Base-by-base conservation (phyloP, 2,888 invertebrate species). In the Platyscelio sp. region DNA sequence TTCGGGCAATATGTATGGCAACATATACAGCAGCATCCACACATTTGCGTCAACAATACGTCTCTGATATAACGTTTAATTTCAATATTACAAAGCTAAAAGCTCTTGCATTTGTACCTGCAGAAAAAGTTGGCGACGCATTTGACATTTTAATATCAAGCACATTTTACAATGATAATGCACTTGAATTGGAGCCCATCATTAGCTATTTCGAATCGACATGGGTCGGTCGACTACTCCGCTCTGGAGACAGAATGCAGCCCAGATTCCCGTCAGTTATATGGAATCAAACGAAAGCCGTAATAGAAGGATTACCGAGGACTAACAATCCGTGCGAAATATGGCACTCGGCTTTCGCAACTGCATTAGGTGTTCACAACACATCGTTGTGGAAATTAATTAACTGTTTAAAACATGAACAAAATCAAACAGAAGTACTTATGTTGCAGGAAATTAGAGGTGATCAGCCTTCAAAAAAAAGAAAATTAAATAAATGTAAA, bases 191-290 rank as follows among this genome's bases (percentile, higher is more conserved):
- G 2, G 46, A 46, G 15, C 15, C 15, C 1, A 6, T 46, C 18
- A 46, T 46, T 46, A 6, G 18, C 22, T 70, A 70, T 38, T 54
- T 70, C 9, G 68, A 70, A 18, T 27, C 20, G 6, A 70, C 68
- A 38, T 70, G 68, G 68, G 54, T 54, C 3, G 68, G 68, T n/a
- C 33, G 18, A 18, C 2, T n/a, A 15, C 3, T 51, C 13, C n/a
- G 49, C 2, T 22, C 27, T 51, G 24, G 24, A 4, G n/a, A 33
- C 22, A 20, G 51, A 68, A 68, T 22, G 33, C 20, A 20, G n/a
- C 51, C 67, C 29, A 22, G 6, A 46, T 65, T 46, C 27, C 38
- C 38, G n/a, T n/a, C n/a, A n/a, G n/a, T n/a, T n/a, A n/a, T n/a
- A n/a, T n/a, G n/a, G n/a, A n/a, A n/a, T n/a, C n/a, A n/a, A n/a